Percentiles rank a stretch among this genome's conserved stretches.
phyloP scores from a whole-genome alignment of 2,888 invertebrate genomes.

The Resseliella maxima region DNA sequence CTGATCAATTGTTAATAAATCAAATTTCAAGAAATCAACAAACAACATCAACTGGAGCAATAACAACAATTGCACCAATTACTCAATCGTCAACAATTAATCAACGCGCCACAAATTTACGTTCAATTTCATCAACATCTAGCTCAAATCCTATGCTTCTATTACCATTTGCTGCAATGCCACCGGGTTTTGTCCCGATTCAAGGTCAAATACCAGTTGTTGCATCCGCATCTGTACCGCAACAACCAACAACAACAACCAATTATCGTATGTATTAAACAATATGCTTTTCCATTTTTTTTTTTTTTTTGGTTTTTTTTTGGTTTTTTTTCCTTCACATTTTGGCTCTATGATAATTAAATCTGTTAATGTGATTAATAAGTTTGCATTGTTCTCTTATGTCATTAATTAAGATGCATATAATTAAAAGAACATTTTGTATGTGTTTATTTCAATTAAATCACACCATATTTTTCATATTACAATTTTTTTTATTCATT shows the following conservation, averaged over 20 bases:
- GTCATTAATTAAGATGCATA: no score
- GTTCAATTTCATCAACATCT: slow-evolving; percentile 55
- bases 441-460: no score
- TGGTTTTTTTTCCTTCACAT: no score
- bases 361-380: no score
- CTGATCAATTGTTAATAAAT: background rate
- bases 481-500: background rate
- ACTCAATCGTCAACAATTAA: background rate
- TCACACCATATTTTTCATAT: background rate
- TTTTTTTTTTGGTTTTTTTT: background rate
- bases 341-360: no score
- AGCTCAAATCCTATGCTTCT: slow-evolving; percentile 62
- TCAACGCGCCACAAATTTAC: slow-evolving; percentile 36
- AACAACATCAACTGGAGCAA: background rate
- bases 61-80: background rate
- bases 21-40: background rate
- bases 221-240: slow-evolving; percentile 19
- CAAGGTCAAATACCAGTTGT: slow-evolving; percentile 58
- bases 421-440: background rate
- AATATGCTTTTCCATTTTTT: background rate
- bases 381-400: no score
- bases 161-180: slow-evolving; percentile 62
- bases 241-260: slow-evolving; percentile 49
- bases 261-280: background rate
- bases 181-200: slow-evolving; percentile 61